Percentiles rank a stretch among this genome's conserved stretches.
Conservation (phyloP, 1,140 invertebrate genomes). For the Drosophila sechellia region DNA sequence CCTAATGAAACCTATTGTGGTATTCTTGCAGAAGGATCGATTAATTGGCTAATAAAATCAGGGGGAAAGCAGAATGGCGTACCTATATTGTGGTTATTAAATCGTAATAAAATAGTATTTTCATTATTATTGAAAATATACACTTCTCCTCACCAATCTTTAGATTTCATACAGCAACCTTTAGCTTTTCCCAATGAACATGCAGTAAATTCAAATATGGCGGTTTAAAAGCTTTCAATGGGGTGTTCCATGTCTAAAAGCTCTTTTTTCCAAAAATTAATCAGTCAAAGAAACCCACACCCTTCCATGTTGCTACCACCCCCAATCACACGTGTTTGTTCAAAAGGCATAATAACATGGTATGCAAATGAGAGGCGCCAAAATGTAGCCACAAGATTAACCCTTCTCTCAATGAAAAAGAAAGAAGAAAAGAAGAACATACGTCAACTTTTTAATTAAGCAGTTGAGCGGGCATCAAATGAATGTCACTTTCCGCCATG, state of each 20-base stretch:
- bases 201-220: neutral
- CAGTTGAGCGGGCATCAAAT: conserved; percentile 18
- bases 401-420: conserved; percentile 25
- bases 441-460: conserved; percentile 64
- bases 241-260: conserved; percentile 4
- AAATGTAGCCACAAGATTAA: conserved; percentile 44
- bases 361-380: conserved; percentile 44
- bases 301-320: neutral
- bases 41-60: neutral
- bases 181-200: neutral
- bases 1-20: conserved; percentile 7
- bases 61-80: neutral
- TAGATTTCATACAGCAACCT: too few relatives aligned
- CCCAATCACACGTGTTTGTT: conserved; percentile 53
- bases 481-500: neutral
- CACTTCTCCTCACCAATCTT: neutral
- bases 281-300: conserved; percentile 4
- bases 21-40: conserved; percentile 1
- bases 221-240: conserved; percentile 3
- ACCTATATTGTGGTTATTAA: too few relatives aligned
- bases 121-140: too few relatives aligned
- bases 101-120: too few relatives aligned
- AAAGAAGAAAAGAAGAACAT: too few relatives aligned
- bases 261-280: conserved; percentile 3
- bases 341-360: conserved; percentile 55